Evolutionary conservation across 2,113 vertebrate genomes (phyloP), one percentile per base, ranked within the genome.

Genomic region (Elachura formosa): DNA sequence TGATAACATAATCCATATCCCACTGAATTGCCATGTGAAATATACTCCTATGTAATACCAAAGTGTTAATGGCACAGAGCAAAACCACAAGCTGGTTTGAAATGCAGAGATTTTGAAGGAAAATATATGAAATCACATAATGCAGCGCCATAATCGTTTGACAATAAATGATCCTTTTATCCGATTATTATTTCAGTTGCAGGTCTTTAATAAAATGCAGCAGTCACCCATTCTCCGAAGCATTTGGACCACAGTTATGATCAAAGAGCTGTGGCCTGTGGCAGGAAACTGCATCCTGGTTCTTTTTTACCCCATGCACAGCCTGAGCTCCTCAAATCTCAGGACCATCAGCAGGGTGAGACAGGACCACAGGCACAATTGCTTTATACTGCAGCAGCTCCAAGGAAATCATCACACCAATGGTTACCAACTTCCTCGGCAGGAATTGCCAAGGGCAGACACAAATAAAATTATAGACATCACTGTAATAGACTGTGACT

Each of bases 1-100:
- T 95, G 82, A 96, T 40, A 95, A 92, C 95, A 96, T 98, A 98
- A 98, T 97, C 97, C 96, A 94, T 31, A 86, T 94, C 89, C 94
- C 90, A 94, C 92, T 54, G 91, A 97, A 96, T 77, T 96, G 94
- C 72, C 92, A 73, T 51, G 87, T 95, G 86, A 98, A 95, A 93
- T 89, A 88, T 69, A 87, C 31, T 59, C 90, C 93, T 90, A 72
- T 92, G 46, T 95, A 97, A 97, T 85, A 90, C 88, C 84, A 75
- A 96, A 54, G 93, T 97, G 96, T 97, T 97, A 97, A 97, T 96
- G 97, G 96, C 77, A 80, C 49, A 71, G 89, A 96, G 96, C 94
- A 94, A 97, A 97, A 94, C 82, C 52, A 0, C 96, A 97, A 97
- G 96, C 96, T 97, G 97, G 96, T 96, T 91, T 96, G 89, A 97